Evolutionary conservation across 2,888 invertebrate species (phyloP).

Genomic region (Myopa tessellatipennis): DNA sequence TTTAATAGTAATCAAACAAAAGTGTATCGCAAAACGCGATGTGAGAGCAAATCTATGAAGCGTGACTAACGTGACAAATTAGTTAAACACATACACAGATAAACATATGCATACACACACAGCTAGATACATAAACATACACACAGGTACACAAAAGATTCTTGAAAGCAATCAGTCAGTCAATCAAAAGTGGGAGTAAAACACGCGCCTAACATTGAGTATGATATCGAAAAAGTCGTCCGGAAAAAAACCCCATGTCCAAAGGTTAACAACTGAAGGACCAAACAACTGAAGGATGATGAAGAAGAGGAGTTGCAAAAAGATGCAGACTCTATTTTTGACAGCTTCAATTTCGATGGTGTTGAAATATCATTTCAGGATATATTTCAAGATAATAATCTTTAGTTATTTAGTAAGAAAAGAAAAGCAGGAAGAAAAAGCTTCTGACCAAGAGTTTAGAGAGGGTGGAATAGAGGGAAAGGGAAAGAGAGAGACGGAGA

Average conservation of each 20-base stretch:
- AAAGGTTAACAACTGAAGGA: background rate
- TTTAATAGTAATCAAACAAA: conserved; percentile 4
- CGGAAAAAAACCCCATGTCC: too few relatives aligned
- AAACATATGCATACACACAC: background rate
- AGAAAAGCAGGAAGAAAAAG: background rate
- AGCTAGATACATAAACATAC: background rate
- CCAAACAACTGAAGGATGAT: background rate
- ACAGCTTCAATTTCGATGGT: conserved; percentile 49
- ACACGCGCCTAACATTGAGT: conserved; percentile 6
- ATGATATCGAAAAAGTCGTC: too few relatives aligned
- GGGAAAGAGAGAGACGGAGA: background rate
- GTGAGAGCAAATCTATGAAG: background rate
- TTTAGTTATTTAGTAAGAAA: too few relatives aligned
- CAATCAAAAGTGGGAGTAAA: conserved; percentile 22
- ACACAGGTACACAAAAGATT: background rate
- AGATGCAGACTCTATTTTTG: conserved; percentile 48
- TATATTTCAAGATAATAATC: conserved; percentile 18
- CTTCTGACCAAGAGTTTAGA: background rate
- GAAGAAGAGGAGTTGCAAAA: conserved; percentile 21
- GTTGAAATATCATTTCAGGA: conserved; percentile 43
- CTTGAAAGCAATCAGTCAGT: conserved; percentile 23
- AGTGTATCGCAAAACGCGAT: background rate
- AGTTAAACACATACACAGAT: conserved; percentile 1
- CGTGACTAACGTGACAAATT: conserved; percentile 37
- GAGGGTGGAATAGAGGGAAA: background rate